Conservation (phyloP, 92 coral and sea anemone genomes). For the Parazoanthus atlanticus region DNA sequence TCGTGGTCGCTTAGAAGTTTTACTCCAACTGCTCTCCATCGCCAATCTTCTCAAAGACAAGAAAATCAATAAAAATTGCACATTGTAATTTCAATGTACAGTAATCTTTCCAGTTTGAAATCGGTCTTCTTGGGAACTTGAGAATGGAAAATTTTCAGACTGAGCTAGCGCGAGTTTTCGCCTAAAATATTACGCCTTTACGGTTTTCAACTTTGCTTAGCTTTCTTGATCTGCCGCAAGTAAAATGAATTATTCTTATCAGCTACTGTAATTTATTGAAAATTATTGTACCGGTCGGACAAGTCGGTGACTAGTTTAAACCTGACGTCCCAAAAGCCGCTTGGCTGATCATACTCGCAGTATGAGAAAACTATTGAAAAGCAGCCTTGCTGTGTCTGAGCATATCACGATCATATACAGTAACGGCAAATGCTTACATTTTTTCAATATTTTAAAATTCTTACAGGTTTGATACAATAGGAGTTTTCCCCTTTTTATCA, state of each 20-base stretch:
- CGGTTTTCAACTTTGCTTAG: not conserved
- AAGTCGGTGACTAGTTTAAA: conserved; percentile 8
- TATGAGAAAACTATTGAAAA: not conserved
- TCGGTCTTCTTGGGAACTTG: not conserved
- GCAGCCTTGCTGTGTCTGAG: not conserved
- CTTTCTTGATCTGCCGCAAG: not conserved
- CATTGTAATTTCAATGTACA: too few species aligned
- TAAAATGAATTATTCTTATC: not conserved
- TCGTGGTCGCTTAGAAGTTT: conserved; percentile 55
- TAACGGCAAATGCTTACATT: too few species aligned
- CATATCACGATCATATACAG: too few species aligned
- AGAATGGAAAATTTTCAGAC: not conserved
- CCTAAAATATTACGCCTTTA: not conserved
- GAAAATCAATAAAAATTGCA: not conserved
- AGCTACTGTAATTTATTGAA: not conserved
- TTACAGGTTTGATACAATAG: not conserved
- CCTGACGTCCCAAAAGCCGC: not conserved
- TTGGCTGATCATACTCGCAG: not conserved
- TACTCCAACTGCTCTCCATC: not conserved
- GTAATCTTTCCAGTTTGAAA: too few species aligned
- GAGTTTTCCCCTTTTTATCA: not conserved
- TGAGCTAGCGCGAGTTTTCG: not conserved
- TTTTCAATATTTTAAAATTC: too few species aligned
- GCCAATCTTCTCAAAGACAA: not conserved
- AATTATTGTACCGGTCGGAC: conserved; percentile 16